phyloP scores from a whole-genome alignment of 2,888 invertebrate species.

The Heliconius charithonia region DNA sequence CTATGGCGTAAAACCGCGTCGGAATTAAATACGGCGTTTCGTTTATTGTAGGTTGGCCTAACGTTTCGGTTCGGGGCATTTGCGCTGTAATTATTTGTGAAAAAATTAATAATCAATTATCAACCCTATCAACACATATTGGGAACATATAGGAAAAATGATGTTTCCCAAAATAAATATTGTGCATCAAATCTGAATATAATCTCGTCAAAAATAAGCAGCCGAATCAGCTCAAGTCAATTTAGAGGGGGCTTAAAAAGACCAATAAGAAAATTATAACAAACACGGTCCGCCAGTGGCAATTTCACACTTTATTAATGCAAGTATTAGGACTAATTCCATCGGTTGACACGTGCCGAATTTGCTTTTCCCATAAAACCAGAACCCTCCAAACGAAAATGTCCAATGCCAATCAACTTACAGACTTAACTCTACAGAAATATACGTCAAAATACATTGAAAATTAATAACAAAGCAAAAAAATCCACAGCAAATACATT shows the following conservation, averaged over 20 bases:
- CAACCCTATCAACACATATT: not conserved
- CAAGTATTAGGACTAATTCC: slow-evolving; percentile 83
- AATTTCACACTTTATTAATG: slow-evolving; percentile 85
- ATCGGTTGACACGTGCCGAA: slow-evolving; percentile 80
- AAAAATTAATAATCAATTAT: slow-evolving; percentile 11
- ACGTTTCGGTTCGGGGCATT: slow-evolving; percentile 39
- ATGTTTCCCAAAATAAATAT: not conserved
- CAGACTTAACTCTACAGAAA: slow-evolving; percentile 53
- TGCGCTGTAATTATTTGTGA: slow-evolving; percentile 42
- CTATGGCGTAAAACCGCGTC: slow-evolving; percentile 74
- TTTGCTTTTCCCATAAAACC: slow-evolving; percentile 80
- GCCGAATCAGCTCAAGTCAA: slow-evolving; percentile 43
- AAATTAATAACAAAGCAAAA: slow-evolving; percentile 26
- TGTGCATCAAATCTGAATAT: not conserved
- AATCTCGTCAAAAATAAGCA: slow-evolving; percentile 39
- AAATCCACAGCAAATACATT: slow-evolving; percentile 31
- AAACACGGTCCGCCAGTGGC: slow-evolving; percentile 74
- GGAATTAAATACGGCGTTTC: slow-evolving; percentile 72
- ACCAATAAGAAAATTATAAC: slow-evolving; percentile 79
- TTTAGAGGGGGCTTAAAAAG: slow-evolving; percentile 59
- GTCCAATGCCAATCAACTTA: slow-evolving; percentile 57
- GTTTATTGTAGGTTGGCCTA: slow-evolving; percentile 50
- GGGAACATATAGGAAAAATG: not conserved
- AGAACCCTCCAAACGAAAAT: slow-evolving; percentile 57
- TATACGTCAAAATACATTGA: slow-evolving; percentile 23